Evolutionary conservation across 2,113 vertebrate genomes (phyloP), one percentile per base, ranked within the genome.

Genomic region (Cinclus mexicanus): DNA sequence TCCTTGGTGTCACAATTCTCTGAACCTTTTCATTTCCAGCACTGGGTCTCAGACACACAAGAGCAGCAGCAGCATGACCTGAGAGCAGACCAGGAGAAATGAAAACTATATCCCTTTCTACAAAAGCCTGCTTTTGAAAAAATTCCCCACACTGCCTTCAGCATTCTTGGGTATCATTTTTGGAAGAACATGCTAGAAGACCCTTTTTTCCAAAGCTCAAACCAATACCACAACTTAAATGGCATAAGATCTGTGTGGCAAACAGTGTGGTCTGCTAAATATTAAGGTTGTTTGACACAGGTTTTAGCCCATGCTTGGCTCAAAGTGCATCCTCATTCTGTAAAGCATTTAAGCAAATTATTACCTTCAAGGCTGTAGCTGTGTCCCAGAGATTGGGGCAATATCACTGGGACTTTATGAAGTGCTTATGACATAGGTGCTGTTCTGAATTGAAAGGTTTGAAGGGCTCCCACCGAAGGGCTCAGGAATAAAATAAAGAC

Each of bases 371-470:
- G 47, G 56, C 22, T 80, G 46, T 46, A 56, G 71, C 56, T 79
- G 28, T 60, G 11, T 75, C 69, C 47, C 46, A 60, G n/a, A 37
- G 61, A 95, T 80, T 6, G 31, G 63, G n/a, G 41, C 8, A 46
- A 46, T 70, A 53, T 80, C 80, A 72, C 26, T 60, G 19, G 19
- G 39, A 59, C 52, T 39, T 89, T 35, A 83, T 87, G 67, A 90
- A 87, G 44, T 67, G 52, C 83, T 74, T 90, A 75, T 83, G 89
- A 90, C 83, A 89, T 75, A 93, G 50, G 71, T 81, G 44, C 67
- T 93, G 86, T 23, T 87, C 55, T 90, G 87, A 91, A 82, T 6
- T 2, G 2, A 67, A 80, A 44, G 24, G 15, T 83, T 75, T 74
- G 78, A 90, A 90, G 63, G 67, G 55, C 26, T 95, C 44, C 19